Percentiles rank a stretch among this genome's conserved stretches.
These are phyloP conservation scores for Corythoichthys intestinalis DNA, from an alignment of 2,113 vertebrate species.

Conservation along the genomic window DNA sequence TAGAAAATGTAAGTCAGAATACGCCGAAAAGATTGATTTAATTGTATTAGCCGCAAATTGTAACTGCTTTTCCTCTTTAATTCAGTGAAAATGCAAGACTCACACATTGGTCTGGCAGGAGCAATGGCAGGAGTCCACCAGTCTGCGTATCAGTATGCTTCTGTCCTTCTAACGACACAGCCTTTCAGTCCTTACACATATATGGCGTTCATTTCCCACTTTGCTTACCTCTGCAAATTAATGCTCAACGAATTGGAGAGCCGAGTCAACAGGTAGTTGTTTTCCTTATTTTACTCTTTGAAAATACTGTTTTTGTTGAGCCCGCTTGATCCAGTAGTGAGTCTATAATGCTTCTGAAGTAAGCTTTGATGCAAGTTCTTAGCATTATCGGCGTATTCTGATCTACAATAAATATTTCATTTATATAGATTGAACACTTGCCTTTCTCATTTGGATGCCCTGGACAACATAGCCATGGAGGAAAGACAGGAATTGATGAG, in stretches of 20 bases:
- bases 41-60: not conserved
- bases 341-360: not conserved
- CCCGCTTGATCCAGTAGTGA: not conserved
- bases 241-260: constrained; percentile 39
- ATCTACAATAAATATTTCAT: not conserved
- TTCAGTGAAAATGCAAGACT: constrained; percentile 29
- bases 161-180: constrained; percentile 49
- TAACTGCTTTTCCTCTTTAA: not conserved
- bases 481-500: constrained; percentile 31
- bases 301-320: not conserved
- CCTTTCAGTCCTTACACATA: constrained; percentile 72
- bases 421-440: constrained; percentile 45
- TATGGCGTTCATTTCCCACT: constrained; percentile 71
- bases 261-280: constrained; percentile 58
- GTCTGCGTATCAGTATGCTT: constrained; percentile 66
- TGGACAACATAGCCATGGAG: constrained; percentile 37
- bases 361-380: not conserved
- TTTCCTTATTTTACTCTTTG: not conserved
- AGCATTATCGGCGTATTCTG: not conserved
- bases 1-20: constrained; percentile 14
- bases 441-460: constrained; percentile 45
- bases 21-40: not conserved
- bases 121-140: constrained; percentile 76
- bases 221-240: constrained; percentile 43
- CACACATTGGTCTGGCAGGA: constrained; percentile 44